Base-by-base conservation (phyloP, 2,113 vertebrate genomes). In the Corythoichthys intestinalis region DNA sequence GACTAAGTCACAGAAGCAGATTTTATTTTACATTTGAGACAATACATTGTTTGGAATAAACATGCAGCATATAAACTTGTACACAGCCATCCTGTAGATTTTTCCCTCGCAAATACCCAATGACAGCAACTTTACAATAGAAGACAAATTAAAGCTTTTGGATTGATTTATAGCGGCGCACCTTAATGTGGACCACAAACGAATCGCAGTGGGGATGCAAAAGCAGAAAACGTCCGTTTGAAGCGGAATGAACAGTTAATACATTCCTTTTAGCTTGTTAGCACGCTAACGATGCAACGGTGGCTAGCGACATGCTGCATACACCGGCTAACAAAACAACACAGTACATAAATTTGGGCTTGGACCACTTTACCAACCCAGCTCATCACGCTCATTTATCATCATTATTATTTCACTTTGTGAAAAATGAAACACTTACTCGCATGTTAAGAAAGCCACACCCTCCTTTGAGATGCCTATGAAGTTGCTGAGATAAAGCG, bases 401-500 rank as follows among this genome's bases (percentile, higher is more conserved):
- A 41, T 10, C 6, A 50, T 15, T 14, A 37, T 14, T 20, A n/a
- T 15, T 58, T 58, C 10, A 53, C 7, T 66, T 41, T 20, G 17
- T 41, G n/a, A 0, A 8, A 35, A 41, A 53, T 52, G 15, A 66
- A 52, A 17, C 38, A n/a, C 28, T 8, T 37, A 15, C 64, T n/a
- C 34, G 72, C 77, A 52, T 59, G 63, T 52, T 14, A n/a, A 49
- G 73, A 46, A 79, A 72, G 73, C 84, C 88, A 86, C 88, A 84
- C 86, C 86, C 85, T 87, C 74, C 53, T 47, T 0, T 0, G 4
- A 11, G 39, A 47, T 46, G 62, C 47, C 14, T 52, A 13, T 37
- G 13, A 37, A 60, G 34, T 20, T 48, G 10, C 4, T 52, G 4
- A 34, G 44, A 12, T 34, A 28, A 47, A 63, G 44, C 41, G 11